These are phyloP conservation scores for Hydrolagus affinis DNA, from an alignment of 2,113 vertebrate species.

Conservation along the genomic window DNA sequence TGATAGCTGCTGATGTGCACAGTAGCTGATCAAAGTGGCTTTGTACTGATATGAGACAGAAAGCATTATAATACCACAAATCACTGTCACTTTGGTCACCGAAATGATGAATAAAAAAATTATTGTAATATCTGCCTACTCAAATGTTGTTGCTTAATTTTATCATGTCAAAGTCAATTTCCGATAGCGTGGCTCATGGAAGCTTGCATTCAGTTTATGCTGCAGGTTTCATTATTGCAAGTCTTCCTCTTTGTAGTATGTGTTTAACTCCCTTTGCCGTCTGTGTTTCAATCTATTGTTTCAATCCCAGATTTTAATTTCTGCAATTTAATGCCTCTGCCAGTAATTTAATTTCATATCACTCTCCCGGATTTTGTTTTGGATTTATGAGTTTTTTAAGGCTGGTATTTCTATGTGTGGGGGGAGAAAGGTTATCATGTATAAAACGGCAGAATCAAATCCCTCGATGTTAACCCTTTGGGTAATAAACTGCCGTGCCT, in stretches of 20 bases:
- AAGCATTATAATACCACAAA: background rate
- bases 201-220: background rate
- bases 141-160: conserved; percentile 21
- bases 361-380: conserved; percentile 12
- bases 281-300: conserved; percentile 16
- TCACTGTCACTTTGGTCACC: conserved; percentile 17
- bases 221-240: conserved; percentile 6
- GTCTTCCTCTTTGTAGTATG: background rate
- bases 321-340: conserved; percentile 11
- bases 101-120: conserved; percentile 18
- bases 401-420: conserved; percentile 14
- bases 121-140: conserved; percentile 7
- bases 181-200: background rate
- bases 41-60: conserved; percentile 26
- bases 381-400: conserved; percentile 31
- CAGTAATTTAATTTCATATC: conserved; percentile 28
- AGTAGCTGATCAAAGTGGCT: conserved; percentile 20
- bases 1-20: conserved; percentile 15
- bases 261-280: background rate
- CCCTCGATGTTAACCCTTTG: conserved; percentile 12
- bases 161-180: conserved; percentile 25
- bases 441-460: conserved; percentile 9
- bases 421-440: background rate
- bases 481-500: background rate
- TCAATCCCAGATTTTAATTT: conserved; percentile 27